Evolutionary conservation across 2,888 invertebrate genomes (phyloP).

Genomic region (Sepiola atlantica): DNA sequence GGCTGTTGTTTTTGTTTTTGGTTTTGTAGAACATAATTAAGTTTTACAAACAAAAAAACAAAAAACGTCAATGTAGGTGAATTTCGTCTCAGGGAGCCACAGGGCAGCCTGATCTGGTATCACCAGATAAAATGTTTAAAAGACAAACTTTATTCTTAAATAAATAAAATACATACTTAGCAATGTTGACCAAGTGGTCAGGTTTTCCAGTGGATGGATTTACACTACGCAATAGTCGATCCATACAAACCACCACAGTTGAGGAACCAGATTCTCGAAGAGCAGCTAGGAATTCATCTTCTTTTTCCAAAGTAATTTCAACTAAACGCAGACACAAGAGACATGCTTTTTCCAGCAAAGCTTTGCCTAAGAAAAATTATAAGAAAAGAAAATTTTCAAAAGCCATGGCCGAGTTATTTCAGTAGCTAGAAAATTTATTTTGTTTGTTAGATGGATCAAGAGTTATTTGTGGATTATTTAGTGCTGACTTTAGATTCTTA

Average conservation of each 20-base stretch:
- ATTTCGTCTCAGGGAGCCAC: no score
- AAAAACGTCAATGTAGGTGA: no score
- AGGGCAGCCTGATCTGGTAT: no score
- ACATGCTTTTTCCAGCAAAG: conserved; percentile 82
- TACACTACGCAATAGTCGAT: conserved; percentile 86
- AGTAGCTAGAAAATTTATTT: no score
- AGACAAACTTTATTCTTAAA: not conserved
- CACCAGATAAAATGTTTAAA: not conserved
- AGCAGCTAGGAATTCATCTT: conserved; percentile 83
- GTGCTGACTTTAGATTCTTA: no score
- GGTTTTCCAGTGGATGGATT: conserved; percentile 85
- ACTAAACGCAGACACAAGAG: conserved; percentile 84
- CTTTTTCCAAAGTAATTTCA: conserved; percentile 83
- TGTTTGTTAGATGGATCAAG: no score
- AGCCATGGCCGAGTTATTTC: no score
- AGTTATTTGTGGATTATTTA: no score
- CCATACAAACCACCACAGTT: conserved; percentile 84
- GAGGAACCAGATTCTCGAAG: conserved; percentile 76
- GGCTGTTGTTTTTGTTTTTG: no score
- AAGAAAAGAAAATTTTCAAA: not conserved
- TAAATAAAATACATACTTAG: conserved; percentile 77
- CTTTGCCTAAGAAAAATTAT: conserved; percentile 71
- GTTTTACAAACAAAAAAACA: no score
- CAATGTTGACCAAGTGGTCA: conserved; percentile 85
- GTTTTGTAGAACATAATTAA: no score